These are phyloP conservation scores for Amphimallon solstitiale DNA, from an alignment of 2,888 invertebrate species.

Conservation along the genomic window DNA sequence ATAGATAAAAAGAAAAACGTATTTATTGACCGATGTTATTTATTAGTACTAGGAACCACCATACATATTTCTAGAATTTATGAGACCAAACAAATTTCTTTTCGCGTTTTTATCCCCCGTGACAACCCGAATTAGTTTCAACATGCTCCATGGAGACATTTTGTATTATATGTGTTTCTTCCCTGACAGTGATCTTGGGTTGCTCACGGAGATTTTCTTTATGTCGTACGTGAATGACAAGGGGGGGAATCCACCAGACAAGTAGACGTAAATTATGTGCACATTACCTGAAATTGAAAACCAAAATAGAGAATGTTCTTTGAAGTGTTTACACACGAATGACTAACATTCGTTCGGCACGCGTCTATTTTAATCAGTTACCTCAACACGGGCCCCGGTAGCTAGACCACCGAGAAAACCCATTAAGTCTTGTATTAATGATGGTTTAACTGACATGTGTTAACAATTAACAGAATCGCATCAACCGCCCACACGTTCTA, in stretches of 20 bases:
- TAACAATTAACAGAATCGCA: constrained; percentile 51
- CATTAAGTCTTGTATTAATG: constrained; percentile 52
- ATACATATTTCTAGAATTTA: too few relatives aligned
- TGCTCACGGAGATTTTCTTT: constrained; percentile 17
- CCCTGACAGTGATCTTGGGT: constrained; percentile 18
- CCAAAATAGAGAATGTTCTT: constrained; percentile 34
- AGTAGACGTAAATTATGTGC: constrained; percentile 32
- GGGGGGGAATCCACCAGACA: constrained; percentile 20
- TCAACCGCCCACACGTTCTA: constrained; percentile 11
- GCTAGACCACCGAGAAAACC: constrained; percentile 50
- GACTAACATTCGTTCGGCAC: constrained; percentile 33
- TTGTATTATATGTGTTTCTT: constrained; percentile 8
- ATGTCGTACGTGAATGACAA: constrained; percentile 1
- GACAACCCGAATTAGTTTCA: too few relatives aligned
- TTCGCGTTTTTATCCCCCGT: too few relatives aligned
- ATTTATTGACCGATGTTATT: too few relatives aligned
- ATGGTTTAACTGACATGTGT: constrained; percentile 51
- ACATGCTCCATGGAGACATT: too few relatives aligned
- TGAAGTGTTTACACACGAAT: constrained; percentile 38
- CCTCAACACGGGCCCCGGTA: constrained; percentile 21
- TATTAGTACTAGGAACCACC: too few relatives aligned
- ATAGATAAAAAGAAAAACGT: too few relatives aligned
- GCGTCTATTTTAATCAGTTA: constrained; percentile 37
- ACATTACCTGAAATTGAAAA: constrained; percentile 33
- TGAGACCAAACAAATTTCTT: too few relatives aligned